Evolutionary conservation across 30 jellyfish, hydroid and myxozoan species (phyloP), one percentile per base, ranked within the genome.

Genomic region (Phacellophora camtschatica): DNA sequence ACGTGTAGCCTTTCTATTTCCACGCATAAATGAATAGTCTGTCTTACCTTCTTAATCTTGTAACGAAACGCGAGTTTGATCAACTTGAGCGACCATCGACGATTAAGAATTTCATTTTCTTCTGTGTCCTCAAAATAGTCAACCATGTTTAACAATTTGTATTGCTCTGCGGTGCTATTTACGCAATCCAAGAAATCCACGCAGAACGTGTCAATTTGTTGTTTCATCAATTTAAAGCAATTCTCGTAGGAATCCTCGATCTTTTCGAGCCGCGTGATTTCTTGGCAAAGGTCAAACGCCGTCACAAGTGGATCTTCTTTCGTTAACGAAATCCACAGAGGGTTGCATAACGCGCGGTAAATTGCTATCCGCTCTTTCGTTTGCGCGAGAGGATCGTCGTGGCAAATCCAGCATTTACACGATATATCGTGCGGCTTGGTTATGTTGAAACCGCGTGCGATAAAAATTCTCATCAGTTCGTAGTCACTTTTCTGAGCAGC

Each of bases 161-260:
- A 68, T 36, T 81, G 92, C 69, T 81, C 92, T 1, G 33, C 43
- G 0, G 79, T 7, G 11, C 55, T 81, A 19, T 69, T 68, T 5
- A 69, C 86, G 27, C 71, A 63, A 66, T 89, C 97, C 0, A 89
- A 61, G 30, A 89, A 63, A 22, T 83, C 89, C 83, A 67, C 31
- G 71, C 96, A 82, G 64, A 36, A 89, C 8, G 45, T 46, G 13
- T 75, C 77, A 29, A 65, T 33, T 23, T 67, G 81, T 12, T n/a
- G 31, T 15, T 37, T 73, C 77, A 89, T n/a, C 10, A 31, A 45
- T 29, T 71, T 36, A 54, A 84, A 82, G 5, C 33, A 72, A 59
- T 82, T 89, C 59, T 89, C 97, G 63, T 74, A 89, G 18, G 96
- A 55, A 56, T 82, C 96, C 41, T 89, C 96, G 9, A 72, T 43